These are phyloP conservation scores for Crotalus adamanteus DNA, from an alignment of 2,797 vertebrate genomes.

Conservation along the genomic window DNA sequence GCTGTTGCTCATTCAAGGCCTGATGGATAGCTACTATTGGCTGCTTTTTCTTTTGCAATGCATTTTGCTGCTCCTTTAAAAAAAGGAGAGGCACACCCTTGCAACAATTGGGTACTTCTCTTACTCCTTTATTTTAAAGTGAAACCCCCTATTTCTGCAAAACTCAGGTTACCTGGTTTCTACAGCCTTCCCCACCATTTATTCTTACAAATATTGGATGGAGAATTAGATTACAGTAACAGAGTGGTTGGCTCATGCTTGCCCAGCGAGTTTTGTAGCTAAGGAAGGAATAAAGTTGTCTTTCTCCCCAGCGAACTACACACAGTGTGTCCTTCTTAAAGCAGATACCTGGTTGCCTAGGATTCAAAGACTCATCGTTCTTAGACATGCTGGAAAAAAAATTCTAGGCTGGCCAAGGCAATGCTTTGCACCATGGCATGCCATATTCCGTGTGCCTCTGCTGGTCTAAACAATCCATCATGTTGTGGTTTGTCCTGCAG, in stretches of 20 bases:
- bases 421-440: neutral
- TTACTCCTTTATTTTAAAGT: neutral
- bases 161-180: neutral
- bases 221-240: neutral
- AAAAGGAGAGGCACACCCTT: neutral
- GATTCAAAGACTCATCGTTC: neutral
- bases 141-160: neutral
- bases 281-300: neutral
- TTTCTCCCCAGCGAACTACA: neutral
- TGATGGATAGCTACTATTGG: neutral
- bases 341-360: neutral
- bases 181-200: too few relatives aligned
- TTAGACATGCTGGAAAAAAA: neutral
- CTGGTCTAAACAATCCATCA: neutral
- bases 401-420: neutral
- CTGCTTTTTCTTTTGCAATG: neutral
- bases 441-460: neutral
- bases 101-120: too few relatives aligned
- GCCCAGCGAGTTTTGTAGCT: neutral
- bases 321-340: neutral
- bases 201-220: neutral
- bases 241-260: neutral
- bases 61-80: neutral
- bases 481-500: neutral
- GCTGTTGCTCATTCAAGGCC: neutral